Evolutionary conservation across 2,888 invertebrate species (phyloP).

Genomic region (Lepidochitona cinerea): DNA sequence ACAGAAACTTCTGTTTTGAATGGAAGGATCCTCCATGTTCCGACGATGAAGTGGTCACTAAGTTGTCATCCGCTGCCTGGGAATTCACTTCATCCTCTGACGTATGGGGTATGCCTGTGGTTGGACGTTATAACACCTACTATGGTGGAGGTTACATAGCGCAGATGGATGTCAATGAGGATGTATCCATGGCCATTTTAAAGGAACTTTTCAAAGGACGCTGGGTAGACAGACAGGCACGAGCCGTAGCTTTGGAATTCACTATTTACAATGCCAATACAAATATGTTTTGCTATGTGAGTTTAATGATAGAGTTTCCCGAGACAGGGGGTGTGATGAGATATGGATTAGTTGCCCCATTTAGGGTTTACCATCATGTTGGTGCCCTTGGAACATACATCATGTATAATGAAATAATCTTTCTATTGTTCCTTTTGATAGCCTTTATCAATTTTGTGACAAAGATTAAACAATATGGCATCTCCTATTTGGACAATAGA

Average conservation of each 20-base stretch:
- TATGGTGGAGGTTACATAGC: constrained; percentile 58
- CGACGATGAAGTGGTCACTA: constrained; percentile 16
- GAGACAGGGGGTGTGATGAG: constrained; percentile 53
- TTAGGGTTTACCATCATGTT: constrained; percentile 42
- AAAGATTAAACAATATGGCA: constrained; percentile 32
- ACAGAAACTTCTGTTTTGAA: constrained; percentile 32
- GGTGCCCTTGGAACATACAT: constrained; percentile 40
- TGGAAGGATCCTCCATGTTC: constrained; percentile 37
- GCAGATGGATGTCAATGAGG: constrained; percentile 42
- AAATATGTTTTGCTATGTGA: constrained; percentile 54
- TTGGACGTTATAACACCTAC: constrained; percentile 42
- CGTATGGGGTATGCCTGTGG: constrained; percentile 46
- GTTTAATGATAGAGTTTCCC: constrained; percentile 56
- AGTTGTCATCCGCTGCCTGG: constrained; percentile 44
- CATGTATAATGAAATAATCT: constrained; percentile 40
- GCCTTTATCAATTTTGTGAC: constrained; percentile 31
- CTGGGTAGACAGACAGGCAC: constrained; percentile 56
- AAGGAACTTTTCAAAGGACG: constrained; percentile 35
- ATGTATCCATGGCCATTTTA: constrained; percentile 40
- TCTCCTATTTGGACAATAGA: constrained; percentile 33
- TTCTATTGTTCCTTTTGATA: constrained; percentile 33
- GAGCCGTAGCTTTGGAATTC: constrained; percentile 57
- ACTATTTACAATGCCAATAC: constrained; percentile 54
- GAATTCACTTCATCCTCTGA: constrained; percentile 40
- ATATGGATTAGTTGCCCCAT: constrained; percentile 39